These are phyloP conservation scores for Callipepla squamata DNA, from an alignment of 2,113 vertebrate genomes.

Conservation along the genomic window DNA sequence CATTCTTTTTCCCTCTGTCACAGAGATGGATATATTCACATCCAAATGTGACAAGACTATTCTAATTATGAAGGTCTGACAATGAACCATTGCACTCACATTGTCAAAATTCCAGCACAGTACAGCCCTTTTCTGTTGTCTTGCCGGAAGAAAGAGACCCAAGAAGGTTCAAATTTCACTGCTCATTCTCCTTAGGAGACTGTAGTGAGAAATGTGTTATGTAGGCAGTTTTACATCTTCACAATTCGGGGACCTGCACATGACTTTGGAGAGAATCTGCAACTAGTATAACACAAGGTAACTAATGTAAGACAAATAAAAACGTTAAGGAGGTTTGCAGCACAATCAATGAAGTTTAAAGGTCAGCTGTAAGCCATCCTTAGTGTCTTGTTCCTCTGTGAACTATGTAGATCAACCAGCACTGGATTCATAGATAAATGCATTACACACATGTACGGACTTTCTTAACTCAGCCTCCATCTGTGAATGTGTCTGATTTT, in stretches of 20 bases:
- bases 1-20: background rate
- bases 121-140: background rate
- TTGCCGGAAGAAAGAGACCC: constrained; percentile 10
- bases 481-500: background rate
- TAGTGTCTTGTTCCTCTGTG: background rate
- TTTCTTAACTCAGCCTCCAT: background rate
- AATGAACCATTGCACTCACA: background rate
- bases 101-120: background rate
- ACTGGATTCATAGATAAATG: background rate
- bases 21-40: background rate
- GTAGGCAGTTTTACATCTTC: background rate
- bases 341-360: background rate
- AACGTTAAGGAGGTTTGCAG: background rate
- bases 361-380: background rate
- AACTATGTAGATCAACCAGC: background rate
- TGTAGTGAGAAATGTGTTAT: background rate
- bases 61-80: background rate
- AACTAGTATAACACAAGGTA: background rate
- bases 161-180: constrained; percentile 39
- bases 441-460: background rate
- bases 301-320: background rate
- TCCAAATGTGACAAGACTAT: constrained; percentile 2
- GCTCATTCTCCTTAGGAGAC: background rate
- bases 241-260: background rate
- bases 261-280: background rate